These are phyloP conservation scores for Cantharis rustica DNA, from an alignment of 2,888 invertebrate genomes.

Conservation along the genomic window DNA sequence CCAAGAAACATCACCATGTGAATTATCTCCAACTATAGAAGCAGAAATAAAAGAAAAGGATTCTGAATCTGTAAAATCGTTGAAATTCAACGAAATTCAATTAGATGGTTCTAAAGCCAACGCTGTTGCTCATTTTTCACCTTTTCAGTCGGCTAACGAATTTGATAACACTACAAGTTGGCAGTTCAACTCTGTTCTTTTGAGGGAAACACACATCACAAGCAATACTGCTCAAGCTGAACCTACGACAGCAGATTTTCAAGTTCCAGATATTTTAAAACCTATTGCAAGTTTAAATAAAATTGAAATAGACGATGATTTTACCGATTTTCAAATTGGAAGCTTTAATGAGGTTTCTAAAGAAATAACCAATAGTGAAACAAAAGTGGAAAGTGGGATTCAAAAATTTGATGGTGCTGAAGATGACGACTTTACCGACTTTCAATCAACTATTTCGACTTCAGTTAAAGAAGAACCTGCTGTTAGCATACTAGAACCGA, in stretches of 20 bases:
- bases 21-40: not conserved
- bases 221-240: conserved; percentile 10
- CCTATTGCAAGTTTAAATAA: conserved; percentile 40
- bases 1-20: not conserved
- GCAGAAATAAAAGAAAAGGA: conserved; percentile 16
- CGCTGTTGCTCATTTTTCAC: not conserved
- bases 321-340: conserved; percentile 23
- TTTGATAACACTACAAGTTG: conserved; percentile 18
- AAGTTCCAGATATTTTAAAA: conserved; percentile 43
- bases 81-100: conserved; percentile 37
- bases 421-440: conserved; percentile 55
- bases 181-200: conserved; percentile 38
- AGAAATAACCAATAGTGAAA: not conserved
- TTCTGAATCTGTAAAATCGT: conserved; percentile 41
- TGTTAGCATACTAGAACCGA: conserved; percentile 39
- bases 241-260: conserved; percentile 13
- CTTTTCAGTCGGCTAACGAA: not conserved
- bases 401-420: conserved; percentile 28
- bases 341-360: conserved; percentile 2
- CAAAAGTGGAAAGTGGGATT: not conserved
- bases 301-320: conserved; percentile 24
- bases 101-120: conserved; percentile 10
- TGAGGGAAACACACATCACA: conserved; percentile 54
- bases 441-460: conserved; percentile 40
- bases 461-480: conserved; percentile 21